Base-by-base conservation (phyloP, 2,888 invertebrate species). In the Nephrotoma guestfalica region DNA sequence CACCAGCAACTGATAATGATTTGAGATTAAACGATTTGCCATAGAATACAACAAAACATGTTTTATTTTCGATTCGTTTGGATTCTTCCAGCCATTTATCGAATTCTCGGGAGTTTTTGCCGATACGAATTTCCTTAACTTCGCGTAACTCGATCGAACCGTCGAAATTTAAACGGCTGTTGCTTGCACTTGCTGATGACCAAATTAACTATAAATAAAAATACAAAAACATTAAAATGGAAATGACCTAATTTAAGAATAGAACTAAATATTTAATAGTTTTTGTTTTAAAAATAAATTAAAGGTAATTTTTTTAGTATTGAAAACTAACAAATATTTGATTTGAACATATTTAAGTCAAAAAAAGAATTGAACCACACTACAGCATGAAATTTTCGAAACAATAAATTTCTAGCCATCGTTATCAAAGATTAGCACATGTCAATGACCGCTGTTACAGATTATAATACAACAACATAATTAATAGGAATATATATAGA, bases 1-100 rank as follows among this genome's bases (percentile, higher is more conserved):
- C 92, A 97, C 97, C 96, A 90, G 96, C 95, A 90, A 98, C 95
- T 41, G 98, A 98, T 83, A 97, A 94, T 13, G 96, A 95, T 88
- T 97, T 96, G 86, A 98, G 92, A 90, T 97, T 96, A 91, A 99
- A 99, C 90, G 97, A 96, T 87, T 93, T 94, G 41, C 98, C 98
- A 92, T 97, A 97, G 90, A 95, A 96, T 9, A 99, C 94, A 15
- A 97, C 95, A 91, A 99, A 98, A 91, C 98, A 98, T 90, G 95
- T 95, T 41, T 94, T 92, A 88, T 92, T 93, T 89, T 98, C 97
- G 86, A 95, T 93, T 88, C 94, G 94, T 89, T 97, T 96, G 0
- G 95, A 93, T 89, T 98, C 98, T 87, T 98, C 98, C 0, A 96
- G 94, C 96, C 97, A 98, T 89, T 96, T 94, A 87, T 98, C 98